Conservation (phyloP, 92 coral and sea anemone species). For the Meandrina meandrites region DNA sequence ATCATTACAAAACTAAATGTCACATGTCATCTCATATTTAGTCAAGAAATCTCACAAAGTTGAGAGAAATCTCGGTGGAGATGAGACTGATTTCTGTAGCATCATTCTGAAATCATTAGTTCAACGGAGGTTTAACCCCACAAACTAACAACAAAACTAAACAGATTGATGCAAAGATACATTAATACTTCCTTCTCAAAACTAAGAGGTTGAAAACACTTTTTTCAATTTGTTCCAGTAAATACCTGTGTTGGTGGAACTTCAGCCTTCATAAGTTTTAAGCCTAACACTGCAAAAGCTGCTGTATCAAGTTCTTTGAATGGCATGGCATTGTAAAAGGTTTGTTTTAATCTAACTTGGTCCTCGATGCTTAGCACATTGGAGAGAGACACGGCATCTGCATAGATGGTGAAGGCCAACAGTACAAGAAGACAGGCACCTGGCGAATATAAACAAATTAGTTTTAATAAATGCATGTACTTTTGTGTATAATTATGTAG, state of each 20-base stretch:
- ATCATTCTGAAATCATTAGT: slow-evolving; percentile 52
- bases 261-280: slow-evolving; percentile 83
- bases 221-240: too few species aligned
- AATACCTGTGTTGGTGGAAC: slow-evolving; percentile 87
- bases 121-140: slow-evolving; percentile 22
- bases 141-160: neutral
- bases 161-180: slow-evolving; percentile 1
- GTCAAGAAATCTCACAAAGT: slow-evolving; percentile 71
- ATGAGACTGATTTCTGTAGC: slow-evolving; percentile 63
- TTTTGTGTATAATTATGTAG: too few species aligned
- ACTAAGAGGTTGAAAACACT: too few species aligned
- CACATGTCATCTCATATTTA: slow-evolving; percentile 46
- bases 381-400: slow-evolving; percentile 59
- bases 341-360: slow-evolving; percentile 77
- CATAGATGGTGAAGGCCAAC: slow-evolving; percentile 55
- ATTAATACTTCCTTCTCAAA: neutral
- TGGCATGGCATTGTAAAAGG: slow-evolving; percentile 74
- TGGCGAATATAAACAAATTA: slow-evolving; percentile 11
- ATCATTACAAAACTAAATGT: neutral
- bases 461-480: too few species aligned
- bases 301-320: slow-evolving; percentile 87
- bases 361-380: slow-evolving; percentile 82
- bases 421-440: slow-evolving; percentile 83
- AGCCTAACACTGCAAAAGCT: slow-evolving; percentile 65
- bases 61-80: slow-evolving; percentile 85